Conservation (phyloP, 2,113 vertebrate species). For the Chauna torquata region DNA sequence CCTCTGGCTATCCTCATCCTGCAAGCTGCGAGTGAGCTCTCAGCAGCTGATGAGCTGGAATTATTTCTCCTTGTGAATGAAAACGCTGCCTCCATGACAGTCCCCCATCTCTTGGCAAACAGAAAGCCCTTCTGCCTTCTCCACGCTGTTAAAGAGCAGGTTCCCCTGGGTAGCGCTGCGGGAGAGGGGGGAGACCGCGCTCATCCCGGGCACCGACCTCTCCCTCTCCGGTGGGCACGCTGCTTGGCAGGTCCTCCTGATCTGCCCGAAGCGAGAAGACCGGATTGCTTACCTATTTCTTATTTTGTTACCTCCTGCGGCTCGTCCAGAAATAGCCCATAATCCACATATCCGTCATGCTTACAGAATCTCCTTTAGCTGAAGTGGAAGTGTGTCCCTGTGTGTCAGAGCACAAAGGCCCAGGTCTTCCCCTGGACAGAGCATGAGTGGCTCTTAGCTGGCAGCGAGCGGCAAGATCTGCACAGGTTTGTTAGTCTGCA, state of each 20-base stretch:
- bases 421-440: background rate
- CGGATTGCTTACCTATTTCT: background rate
- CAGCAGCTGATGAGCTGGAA: background rate
- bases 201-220: background rate
- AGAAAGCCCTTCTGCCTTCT: background rate
- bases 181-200: background rate
- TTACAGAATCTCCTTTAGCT: conserved; percentile 48
- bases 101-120: background rate
- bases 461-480: accelerated
- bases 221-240: background rate
- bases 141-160: background rate
- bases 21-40: background rate
- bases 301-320: conserved; percentile 43
- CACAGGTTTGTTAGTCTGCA: background rate
- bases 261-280: background rate
- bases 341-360: conserved; percentile 43
- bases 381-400: background rate
- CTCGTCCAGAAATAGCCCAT: conserved; percentile 47
- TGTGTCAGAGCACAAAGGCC: background rate
- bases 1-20: background rate
- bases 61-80: background rate
- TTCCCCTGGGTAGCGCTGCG: accelerated
- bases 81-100: accelerated
- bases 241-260: background rate
- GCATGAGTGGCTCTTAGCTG: background rate